Evolutionary conservation across 1,140 invertebrate species (phyloP).

Genomic region (Zaprionus gabonicus): DNA sequence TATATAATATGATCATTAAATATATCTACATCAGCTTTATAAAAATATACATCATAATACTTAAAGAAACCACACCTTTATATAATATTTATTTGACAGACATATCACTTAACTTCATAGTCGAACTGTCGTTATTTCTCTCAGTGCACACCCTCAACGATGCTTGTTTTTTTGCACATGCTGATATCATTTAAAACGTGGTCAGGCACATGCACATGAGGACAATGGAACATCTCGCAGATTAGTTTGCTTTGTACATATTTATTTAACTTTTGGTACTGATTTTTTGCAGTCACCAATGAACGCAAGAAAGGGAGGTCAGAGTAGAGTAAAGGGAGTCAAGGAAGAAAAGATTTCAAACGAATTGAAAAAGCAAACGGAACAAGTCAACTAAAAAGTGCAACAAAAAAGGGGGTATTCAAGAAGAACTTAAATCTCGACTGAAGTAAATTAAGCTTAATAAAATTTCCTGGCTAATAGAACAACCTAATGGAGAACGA

Average conservation of each 20-base stretch:
- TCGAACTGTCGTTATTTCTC: not conserved
- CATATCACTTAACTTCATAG: too few relatives aligned
- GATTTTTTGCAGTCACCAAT: constrained; percentile 24
- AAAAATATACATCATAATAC: too few relatives aligned
- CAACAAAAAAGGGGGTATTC: not conserved
- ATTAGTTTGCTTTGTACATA: constrained; percentile 68
- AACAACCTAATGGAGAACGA: not conserved
- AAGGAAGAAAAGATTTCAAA: not conserved
- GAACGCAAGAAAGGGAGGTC: not conserved
- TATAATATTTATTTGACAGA: too few relatives aligned
- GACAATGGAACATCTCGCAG: constrained; percentile 55
- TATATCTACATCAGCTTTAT: too few relatives aligned
- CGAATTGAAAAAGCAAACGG: not conserved
- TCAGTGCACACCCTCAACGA: not conserved
- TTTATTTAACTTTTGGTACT: constrained; percentile 65
- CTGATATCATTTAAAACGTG: constrained; percentile 59
- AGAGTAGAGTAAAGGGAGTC: too few relatives aligned
- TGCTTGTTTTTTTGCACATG: constrained; percentile 56
- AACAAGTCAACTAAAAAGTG: not conserved
- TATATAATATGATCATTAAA: too few relatives aligned
- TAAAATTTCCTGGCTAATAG: constrained; percentile 4
- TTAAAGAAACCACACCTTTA: too few relatives aligned
- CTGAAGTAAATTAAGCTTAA: not conserved
- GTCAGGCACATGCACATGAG: constrained; percentile 40
- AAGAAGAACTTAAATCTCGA: not conserved